These are phyloP conservation scores for Lysandra bellargus DNA, from an alignment of 2,888 invertebrate species.

Conservation along the genomic window DNA sequence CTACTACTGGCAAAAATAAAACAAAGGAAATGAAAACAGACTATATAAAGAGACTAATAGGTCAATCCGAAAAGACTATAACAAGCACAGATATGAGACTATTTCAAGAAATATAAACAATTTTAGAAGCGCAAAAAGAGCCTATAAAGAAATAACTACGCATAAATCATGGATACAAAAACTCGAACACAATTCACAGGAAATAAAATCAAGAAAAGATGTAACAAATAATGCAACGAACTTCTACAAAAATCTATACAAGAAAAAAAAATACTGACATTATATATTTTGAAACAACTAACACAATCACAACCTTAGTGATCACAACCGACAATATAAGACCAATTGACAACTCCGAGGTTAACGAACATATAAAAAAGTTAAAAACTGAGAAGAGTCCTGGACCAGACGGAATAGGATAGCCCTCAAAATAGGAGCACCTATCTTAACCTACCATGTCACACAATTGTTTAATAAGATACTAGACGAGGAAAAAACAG, in stretches of 20 bases:
- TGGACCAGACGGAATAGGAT: constrained; percentile 35
- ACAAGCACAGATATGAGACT: constrained; percentile 29
- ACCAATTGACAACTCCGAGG: constrained; percentile 28
- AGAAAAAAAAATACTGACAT: no score
- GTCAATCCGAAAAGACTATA: constrained; percentile 34
- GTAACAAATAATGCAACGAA: no score
- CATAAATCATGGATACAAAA: no score
- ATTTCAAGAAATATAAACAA: constrained; percentile 38
- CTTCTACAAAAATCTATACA: no score
- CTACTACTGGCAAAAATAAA: no score
- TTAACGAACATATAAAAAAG: not conserved
- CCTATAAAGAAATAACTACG: not conserved
- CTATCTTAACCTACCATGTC: constrained; percentile 35
- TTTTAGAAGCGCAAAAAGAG: constrained; percentile 38
- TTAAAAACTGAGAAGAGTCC: constrained; percentile 36
- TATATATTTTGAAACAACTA: no score
- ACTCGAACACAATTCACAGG: no score
- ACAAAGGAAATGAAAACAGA: no score
- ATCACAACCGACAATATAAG: no score
- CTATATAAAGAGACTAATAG: no score
- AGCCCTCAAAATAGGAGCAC: constrained; percentile 37
- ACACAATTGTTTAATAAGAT: constrained; percentile 39
- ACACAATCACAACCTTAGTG: no score
- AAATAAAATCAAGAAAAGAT: no score
- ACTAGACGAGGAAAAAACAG: constrained; percentile 27